Percentiles rank a stretch among this genome's conserved stretches.
phyloP scores from a whole-genome alignment of 1,140 invertebrate species.

The Popillia japonica region DNA sequence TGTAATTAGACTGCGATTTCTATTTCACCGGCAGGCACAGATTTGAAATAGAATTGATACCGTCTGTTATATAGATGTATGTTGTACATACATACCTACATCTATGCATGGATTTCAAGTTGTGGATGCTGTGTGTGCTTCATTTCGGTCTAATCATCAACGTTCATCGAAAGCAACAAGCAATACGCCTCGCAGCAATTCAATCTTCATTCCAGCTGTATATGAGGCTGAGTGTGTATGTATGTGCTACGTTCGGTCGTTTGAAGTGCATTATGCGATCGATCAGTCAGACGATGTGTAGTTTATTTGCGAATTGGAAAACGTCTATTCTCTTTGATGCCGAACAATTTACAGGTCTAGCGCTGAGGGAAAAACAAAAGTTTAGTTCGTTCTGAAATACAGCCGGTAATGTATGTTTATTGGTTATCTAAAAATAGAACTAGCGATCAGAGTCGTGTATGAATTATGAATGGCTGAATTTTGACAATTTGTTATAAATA shows the following conservation, averaged over 20 bases:
- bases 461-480: no score
- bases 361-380: background rate
- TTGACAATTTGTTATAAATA: no score
- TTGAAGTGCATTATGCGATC: slow-evolving; percentile 2
- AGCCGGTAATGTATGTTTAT: no score
- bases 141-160: background rate
- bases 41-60: no score
- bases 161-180: background rate
- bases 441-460: no score
- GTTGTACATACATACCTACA: no score
- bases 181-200: background rate
- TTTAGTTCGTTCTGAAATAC: no score
- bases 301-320: background rate
- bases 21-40: no score
- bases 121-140: background rate
- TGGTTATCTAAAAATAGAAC: no score
- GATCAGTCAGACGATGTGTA: background rate
- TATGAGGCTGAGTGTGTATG: background rate
- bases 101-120: background rate
- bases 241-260: background rate
- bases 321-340: background rate
- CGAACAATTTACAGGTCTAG: background rate
- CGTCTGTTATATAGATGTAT: no score
- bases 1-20: no score
- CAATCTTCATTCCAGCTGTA: background rate